phyloP scores from a whole-genome alignment of 35 echinoderm and acorn worm genomes.

The Nesometra sesokonis region DNA sequence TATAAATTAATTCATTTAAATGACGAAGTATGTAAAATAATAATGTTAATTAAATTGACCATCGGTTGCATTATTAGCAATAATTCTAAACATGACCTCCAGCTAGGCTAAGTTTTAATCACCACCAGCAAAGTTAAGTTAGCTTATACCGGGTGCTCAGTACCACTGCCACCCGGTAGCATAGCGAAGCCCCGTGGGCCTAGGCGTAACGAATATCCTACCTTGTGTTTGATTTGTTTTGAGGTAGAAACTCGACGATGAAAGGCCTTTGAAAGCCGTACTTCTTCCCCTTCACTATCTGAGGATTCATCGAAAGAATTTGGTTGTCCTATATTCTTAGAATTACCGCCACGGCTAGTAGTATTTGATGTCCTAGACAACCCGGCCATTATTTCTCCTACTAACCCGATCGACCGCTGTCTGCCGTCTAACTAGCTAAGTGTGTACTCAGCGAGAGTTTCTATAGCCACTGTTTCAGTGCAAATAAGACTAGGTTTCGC shows the following conservation, averaged over 20 bases:
- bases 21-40: too few relatives aligned
- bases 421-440: background rate
- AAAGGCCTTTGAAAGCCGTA: conserved; percentile 68
- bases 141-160: too few relatives aligned
- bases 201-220: background rate
- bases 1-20: too few relatives aligned
- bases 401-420: background rate
- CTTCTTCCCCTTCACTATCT: conserved; percentile 87
- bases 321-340: conserved; percentile 44
- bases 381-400: background rate
- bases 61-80: too few relatives aligned
- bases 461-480: too few relatives aligned
- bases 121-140: too few relatives aligned
- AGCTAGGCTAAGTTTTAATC: too few relatives aligned
- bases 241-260: conserved; percentile 92
- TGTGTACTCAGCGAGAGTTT: background rate
- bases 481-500: background rate
- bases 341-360: conserved; percentile 14
- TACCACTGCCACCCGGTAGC: too few relatives aligned
- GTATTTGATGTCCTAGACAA: background rate
- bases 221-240: conserved; percentile 95
- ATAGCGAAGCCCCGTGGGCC: background rate
- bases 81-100: too few relatives aligned
- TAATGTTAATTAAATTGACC: too few relatives aligned
- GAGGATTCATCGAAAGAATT: conserved; percentile 79